phyloP scores from a whole-genome alignment of 1,140 invertebrate genomes.

The Capitella teleta region DNA sequence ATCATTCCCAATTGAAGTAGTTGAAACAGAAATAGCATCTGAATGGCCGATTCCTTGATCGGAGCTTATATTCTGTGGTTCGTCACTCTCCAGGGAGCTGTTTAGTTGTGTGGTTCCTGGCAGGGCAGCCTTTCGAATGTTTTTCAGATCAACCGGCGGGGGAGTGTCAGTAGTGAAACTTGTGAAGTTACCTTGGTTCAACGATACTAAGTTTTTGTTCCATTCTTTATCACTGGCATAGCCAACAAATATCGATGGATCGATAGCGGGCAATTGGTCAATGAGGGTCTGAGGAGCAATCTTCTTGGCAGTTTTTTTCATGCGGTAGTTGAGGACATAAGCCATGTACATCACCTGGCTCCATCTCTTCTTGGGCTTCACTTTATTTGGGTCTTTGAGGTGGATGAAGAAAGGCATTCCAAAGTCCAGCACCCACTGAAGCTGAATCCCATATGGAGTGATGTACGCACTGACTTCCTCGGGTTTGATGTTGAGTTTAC shows the following conservation, averaged over 20 bases:
- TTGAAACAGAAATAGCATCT: no score
- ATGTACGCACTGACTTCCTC: neutral
- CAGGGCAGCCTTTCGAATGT: no score
- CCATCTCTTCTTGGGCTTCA: conserved; percentile 30
- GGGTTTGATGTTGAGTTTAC: neutral
- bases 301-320: neutral
- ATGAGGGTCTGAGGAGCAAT: neutral
- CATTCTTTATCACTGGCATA: neutral
- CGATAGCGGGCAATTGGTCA: neutral
- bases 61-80: no score
- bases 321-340: neutral
- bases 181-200: neutral
- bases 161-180: no score
- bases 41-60: no score
- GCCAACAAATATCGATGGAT: neutral
- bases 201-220: neutral
- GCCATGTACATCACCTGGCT: conserved; percentile 18
- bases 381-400: conserved; percentile 22
- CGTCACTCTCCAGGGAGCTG: no score
- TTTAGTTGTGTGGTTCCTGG: no score
- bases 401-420: conserved; percentile 14
- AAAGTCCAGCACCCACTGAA: neutral
- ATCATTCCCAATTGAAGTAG: no score
- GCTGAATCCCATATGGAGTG: conserved; percentile 7
- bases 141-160: no score